Conservation (phyloP, 2,113 vertebrate species). For the Ibidorhyncha struthersii region DNA sequence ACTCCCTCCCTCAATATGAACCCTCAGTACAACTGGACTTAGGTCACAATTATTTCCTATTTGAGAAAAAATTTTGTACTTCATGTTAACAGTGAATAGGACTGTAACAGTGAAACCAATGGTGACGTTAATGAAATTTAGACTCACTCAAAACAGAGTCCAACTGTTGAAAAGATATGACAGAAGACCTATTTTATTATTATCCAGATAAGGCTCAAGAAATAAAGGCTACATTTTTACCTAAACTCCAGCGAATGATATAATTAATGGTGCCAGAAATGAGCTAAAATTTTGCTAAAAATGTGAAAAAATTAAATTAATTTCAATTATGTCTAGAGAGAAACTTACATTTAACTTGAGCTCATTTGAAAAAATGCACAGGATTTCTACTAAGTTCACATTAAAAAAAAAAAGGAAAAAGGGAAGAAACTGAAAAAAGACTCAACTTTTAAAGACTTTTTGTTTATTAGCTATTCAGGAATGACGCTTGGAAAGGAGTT, state of each 20-base stretch:
- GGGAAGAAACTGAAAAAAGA: background rate
- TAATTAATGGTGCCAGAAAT: background rate
- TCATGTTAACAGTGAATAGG: background rate
- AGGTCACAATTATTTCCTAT: background rate
- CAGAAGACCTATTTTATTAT: background rate
- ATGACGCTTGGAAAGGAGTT: background rate
- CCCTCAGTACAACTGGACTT: background rate
- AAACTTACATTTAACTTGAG: background rate
- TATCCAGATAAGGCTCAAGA: background rate
- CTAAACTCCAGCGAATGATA: background rate
- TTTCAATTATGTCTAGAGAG: background rate
- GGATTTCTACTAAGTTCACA: background rate
- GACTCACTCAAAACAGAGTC: background rate
- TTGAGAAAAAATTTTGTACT: background rate
- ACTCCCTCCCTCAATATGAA: background rate
- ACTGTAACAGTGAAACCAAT: background rate
- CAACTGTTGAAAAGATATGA: background rate
- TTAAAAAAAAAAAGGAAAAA: background rate
- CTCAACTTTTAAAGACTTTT: background rate
- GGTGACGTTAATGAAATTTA: background rate
- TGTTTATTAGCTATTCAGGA: background rate
- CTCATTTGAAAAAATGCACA: background rate
- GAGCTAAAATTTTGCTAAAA: background rate
- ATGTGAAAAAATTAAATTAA: background rate
- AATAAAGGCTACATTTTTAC: background rate